Evolutionary conservation across 2,888 invertebrate species (phyloP).

Genomic region (Palloptera scutellata): DNA sequence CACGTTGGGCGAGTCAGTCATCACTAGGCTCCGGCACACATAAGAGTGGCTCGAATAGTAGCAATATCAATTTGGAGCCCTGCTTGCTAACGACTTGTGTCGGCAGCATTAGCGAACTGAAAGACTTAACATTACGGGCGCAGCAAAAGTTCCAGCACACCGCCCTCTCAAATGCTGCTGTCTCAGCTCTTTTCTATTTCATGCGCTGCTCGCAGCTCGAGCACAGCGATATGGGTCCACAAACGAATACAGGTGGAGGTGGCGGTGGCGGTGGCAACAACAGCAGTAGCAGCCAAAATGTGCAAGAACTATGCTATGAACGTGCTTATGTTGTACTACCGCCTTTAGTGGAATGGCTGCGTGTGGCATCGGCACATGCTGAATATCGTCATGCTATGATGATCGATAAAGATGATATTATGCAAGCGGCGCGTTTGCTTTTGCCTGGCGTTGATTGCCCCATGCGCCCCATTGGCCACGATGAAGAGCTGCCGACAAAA

Average conservation of each 20-base stretch:
- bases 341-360: conserved; percentile 89
- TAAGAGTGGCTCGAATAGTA: conserved; percentile 45
- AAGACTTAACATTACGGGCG: conserved; percentile 75
- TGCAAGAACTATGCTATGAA: conserved; percentile 83
- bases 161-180: conserved; percentile 72
- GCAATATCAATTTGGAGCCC: conserved; percentile 69
- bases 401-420: conserved; percentile 85
- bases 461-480: conserved; percentile 74
- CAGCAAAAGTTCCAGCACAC: conserved; percentile 65
- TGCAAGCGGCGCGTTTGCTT: conserved; percentile 85
- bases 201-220: conserved; percentile 90
- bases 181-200: conserved; percentile 86
- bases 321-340: conserved; percentile 88
- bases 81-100: conserved; percentile 87
- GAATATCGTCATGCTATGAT: conserved; percentile 80
- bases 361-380: conserved; percentile 84
- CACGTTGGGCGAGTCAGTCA: conserved; percentile 81
- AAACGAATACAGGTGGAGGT: conserved; percentile 46
- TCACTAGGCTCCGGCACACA: conserved; percentile 68
- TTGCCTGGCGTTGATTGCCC: conserved; percentile 91
- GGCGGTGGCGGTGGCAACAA: conserved; percentile 51
- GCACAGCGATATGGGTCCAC: conserved; percentile 67
- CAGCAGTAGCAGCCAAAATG: conserved; percentile 55
- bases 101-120: conserved; percentile 80
- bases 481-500: conserved; percentile 66